A percentile compares a stretch with the other conserved stretches of the same genome.
Conservation (phyloP, 1,140 invertebrate genomes). For the Patella vulgata region DNA sequence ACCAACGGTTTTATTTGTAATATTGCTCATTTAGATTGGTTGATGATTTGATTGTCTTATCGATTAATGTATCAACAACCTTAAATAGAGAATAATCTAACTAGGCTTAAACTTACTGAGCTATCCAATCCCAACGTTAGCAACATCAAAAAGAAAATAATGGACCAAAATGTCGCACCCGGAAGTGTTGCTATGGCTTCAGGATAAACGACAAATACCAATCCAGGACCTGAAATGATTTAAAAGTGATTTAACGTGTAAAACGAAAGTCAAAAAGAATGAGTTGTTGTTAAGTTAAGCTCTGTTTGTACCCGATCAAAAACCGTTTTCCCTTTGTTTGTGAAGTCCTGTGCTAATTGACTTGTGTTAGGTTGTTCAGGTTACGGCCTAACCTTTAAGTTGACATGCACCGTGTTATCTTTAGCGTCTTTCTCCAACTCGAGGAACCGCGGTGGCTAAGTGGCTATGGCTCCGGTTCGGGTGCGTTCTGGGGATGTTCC, state of each 20-base stretch:
- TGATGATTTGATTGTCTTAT: too few species aligned
- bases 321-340: neutral
- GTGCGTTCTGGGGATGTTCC: too few species aligned
- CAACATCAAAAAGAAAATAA: constrained; percentile 94
- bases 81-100: too few species aligned
- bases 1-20: too few species aligned
- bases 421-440: too few species aligned
- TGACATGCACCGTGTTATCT: too few species aligned
- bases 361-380: too few species aligned
- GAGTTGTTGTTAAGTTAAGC: neutral
- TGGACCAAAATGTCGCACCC: constrained; percentile 87
- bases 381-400: too few species aligned
- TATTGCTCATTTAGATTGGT: too few species aligned
- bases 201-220: constrained; percentile 89
- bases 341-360: neutral
- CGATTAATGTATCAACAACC: too few species aligned
- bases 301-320: neutral
- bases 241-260: neutral
- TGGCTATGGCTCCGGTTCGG: too few species aligned
- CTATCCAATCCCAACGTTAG: constrained; percentile 91
- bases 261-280: neutral
- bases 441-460: too few species aligned
- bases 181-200: constrained; percentile 89
- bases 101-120: constrained; percentile 86
- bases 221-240: constrained; percentile 75